Conservation (phyloP, 2,888 invertebrate genomes). For the Brassicogethes aeneus region DNA sequence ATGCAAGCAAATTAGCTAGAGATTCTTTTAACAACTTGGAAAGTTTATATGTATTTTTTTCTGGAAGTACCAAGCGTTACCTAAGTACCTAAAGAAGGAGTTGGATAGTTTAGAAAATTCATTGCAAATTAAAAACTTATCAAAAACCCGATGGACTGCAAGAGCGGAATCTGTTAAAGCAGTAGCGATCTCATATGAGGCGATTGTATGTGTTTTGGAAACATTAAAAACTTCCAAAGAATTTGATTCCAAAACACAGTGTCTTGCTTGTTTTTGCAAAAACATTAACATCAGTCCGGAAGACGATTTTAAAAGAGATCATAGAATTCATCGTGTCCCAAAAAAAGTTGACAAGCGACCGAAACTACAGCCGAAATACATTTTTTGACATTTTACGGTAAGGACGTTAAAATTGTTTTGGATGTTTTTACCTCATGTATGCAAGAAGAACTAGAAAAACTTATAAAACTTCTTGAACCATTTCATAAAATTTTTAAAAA, state of each 20-base stretch:
- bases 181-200: conserved; percentile 3
- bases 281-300: conserved; percentile 2
- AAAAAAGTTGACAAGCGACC: background rate
- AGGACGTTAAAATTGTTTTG: too few species aligned
- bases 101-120: conserved; percentile 5
- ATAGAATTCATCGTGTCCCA: background rate
- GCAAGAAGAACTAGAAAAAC: too few species aligned
- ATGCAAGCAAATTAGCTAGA: conserved; percentile 1
- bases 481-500: too few species aligned
- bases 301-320: background rate
- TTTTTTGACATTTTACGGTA: too few species aligned
- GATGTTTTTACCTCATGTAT: too few species aligned
- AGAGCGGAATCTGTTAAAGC: conserved; percentile 7
- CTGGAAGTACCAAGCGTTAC: conserved; percentile 4
- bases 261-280: background rate
- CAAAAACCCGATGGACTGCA: conserved; percentile 6
- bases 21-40: conserved; percentile 6
- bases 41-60: too few species aligned
- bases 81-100: conserved; percentile 2
- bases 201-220: too few species aligned
- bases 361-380: background rate
- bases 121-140: conserved; percentile 5
- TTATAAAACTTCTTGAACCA: too few species aligned
- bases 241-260: conserved; percentile 5
- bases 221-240: too few species aligned